Percentiles rank a stretch among this genome's conserved stretches.
phyloP scores from a whole-genome alignment of 2,113 vertebrate genomes.

The Arenaria interpres region DNA sequence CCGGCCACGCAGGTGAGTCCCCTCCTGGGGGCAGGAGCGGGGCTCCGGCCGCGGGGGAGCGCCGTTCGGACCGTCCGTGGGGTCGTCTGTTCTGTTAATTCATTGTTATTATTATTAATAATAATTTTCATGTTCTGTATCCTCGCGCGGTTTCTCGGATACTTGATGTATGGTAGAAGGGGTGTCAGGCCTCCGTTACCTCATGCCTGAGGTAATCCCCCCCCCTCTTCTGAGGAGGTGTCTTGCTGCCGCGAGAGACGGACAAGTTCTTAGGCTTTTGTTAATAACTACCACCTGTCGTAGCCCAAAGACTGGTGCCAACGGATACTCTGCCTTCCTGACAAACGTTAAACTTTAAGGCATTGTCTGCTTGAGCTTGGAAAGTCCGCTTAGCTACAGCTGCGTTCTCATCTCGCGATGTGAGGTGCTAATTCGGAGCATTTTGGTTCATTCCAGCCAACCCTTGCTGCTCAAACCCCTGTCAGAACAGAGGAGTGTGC shows the following conservation, averaged over 20 bases:
- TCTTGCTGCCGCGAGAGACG: not conserved
- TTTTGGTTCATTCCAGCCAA: slow-evolving; percentile 75
- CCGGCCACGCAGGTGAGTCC: slow-evolving; percentile 60
- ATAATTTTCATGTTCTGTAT: not conserved
- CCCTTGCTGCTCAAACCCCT: slow-evolving; percentile 92
- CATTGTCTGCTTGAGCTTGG: accelerated
- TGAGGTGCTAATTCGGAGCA: not conserved
- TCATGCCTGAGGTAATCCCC: not conserved
- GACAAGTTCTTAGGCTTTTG: accelerated
- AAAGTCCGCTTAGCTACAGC: not conserved
- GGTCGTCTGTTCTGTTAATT: too few species aligned
- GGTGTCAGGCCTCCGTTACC: not conserved
- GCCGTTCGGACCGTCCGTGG: accelerated
- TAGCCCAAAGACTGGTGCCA: not conserved
- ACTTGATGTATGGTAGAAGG: too few species aligned
- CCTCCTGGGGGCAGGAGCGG: not conserved
- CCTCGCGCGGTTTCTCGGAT: not conserved
- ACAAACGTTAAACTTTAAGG: too few species aligned
- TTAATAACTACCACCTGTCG: too few species aligned
- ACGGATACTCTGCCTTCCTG: not conserved
- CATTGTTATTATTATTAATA: not conserved
- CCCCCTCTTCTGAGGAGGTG: not conserved
- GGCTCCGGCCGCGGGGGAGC: not conserved
- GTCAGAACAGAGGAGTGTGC: slow-evolving; percentile 91
- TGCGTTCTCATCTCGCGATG: not conserved